Base-by-base conservation (phyloP, 2,113 vertebrate genomes). In the Daubentonia madagascariensis region DNA sequence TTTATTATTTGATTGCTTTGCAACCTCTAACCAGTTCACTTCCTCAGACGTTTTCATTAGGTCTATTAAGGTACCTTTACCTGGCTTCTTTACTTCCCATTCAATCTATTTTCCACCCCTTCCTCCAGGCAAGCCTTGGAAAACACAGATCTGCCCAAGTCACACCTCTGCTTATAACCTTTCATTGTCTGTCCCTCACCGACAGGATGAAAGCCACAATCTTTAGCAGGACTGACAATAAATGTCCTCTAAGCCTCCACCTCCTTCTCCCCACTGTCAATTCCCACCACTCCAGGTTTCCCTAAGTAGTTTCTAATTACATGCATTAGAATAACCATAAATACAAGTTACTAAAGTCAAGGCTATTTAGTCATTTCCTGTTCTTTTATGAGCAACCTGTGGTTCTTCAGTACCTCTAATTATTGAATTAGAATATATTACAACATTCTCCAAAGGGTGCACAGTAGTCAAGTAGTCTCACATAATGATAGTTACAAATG, bases 401-500 rank as follows among this genome's bases (percentile, higher is more conserved):
- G 96, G 93, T 97, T 97, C 91, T 98, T 97, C 95, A 50, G 88
- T 97, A 92, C 95, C 93, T 96, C 92, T 97, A 95, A 98, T 98
- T 98, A 98, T 95, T 97, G 95, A 97, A 87, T 98, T 97, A 97
- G 94, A 95, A 96, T 95, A 95, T 96, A 96, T 96, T 97, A 81
- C 37, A 70, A 78, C 86, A 94, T 94, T 97, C 95, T 97, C 86
- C 35, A 85, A 75, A 95, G 72, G 72, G 6, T 68, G 94, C 65
- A 95, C 86, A 84, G 97, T 93, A 96, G 95, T 96, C 96, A 87
- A 85, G 83, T 65, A 87, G 93, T 92, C 86, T 81, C 84, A 54
- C 85, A 95, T 90, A 95, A 88, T 90, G 54, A 65, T 96, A 85
- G 95, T 94, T 94, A 81, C 50, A 85, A 95, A 95, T 81, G 63